Percentiles rank a stretch among this genome's conserved stretches.
Evolutionary conservation across 1,140 invertebrate species (phyloP).

Genomic region (Chironomus tepperi): DNA sequence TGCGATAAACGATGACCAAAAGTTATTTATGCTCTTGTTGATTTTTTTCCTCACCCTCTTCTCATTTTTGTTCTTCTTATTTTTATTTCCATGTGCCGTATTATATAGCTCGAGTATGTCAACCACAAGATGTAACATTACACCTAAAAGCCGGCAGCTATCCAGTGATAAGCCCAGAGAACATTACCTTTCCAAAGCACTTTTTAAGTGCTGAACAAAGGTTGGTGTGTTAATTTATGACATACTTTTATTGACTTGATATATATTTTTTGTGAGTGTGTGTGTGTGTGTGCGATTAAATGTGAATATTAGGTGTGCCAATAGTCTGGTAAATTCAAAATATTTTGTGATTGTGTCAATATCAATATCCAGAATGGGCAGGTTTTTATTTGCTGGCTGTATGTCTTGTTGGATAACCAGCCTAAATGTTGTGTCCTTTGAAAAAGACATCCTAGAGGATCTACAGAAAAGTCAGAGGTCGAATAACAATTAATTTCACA

Average conservation of each 20-base stretch:
- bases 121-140: conserved; percentile 48
- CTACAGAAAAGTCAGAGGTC: too few species aligned
- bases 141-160: conserved; percentile 64
- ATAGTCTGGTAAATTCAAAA: too few species aligned
- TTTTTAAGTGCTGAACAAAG: conserved; percentile 46
- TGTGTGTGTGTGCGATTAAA: too few species aligned
- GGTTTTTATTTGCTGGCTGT: too few species aligned
- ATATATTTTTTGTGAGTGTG: too few species aligned
- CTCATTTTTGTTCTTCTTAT: background rate
- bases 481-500: too few species aligned
- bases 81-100: background rate
- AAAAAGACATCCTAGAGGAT: too few species aligned
- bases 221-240: conserved; percentile 33
- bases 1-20: conserved; percentile 10
- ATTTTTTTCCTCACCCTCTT: background rate
- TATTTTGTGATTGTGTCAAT: too few species aligned
- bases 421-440: too few species aligned
- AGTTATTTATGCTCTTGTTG: conserved; percentile 8
- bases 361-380: too few species aligned
- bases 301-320: too few species aligned
- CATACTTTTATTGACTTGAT: conserved; percentile 8
- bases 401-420: too few species aligned
- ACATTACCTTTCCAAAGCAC: conserved; percentile 55
- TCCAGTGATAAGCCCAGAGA: conserved; percentile 67
- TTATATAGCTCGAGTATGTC: conserved; percentile 39